Percentiles rank a stretch among this genome's conserved stretches.
phyloP scores from a whole-genome alignment of 2,888 invertebrate genomes.

The Monochamus alternatus region DNA sequence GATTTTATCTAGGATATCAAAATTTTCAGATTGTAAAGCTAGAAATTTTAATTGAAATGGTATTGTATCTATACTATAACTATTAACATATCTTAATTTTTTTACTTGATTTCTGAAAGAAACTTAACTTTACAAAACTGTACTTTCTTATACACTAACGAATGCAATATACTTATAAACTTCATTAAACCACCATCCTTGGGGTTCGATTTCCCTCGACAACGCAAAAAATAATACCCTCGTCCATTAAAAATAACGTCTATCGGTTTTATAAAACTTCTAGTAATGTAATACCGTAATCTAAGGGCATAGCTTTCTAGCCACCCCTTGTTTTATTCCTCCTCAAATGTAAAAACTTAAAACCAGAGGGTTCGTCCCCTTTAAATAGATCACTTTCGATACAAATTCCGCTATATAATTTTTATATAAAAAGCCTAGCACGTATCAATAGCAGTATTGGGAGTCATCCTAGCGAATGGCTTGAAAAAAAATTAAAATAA shows the following conservation, averaged over 20 bases:
- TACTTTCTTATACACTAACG: too few relatives aligned
- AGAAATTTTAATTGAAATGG: too few relatives aligned
- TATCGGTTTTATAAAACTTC: conserved; percentile 10
- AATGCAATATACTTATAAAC: too few relatives aligned
- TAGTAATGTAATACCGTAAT: conserved; percentile 46
- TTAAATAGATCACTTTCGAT: conserved; percentile 49
- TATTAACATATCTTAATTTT: too few relatives aligned
- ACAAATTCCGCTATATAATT: conserved; percentile 46
- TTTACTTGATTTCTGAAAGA: too few relatives aligned
- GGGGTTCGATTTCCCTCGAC: too few relatives aligned
- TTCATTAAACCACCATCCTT: too few relatives aligned
- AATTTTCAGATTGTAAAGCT: too few relatives aligned
- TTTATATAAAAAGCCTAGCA: conserved; percentile 28
- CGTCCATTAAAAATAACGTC: conserved; percentile 40
- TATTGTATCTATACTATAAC: too few relatives aligned
- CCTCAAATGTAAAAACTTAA: conserved; percentile 51
- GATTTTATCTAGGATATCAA: too few relatives aligned
- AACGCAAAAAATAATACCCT: conserved; percentile 36
- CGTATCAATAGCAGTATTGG: conserved; percentile 35
- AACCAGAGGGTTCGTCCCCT: conserved; percentile 49
- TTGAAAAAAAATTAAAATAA: conserved; percentile 58
- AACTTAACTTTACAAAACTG: too few relatives aligned
- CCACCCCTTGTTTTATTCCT: conserved; percentile 47
- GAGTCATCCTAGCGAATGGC: conserved; percentile 25
- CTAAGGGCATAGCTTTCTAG: conserved; percentile 42